phyloP scores from a whole-genome alignment of 1,140 invertebrate genomes.

The Ceratosolen solmsi region DNA sequence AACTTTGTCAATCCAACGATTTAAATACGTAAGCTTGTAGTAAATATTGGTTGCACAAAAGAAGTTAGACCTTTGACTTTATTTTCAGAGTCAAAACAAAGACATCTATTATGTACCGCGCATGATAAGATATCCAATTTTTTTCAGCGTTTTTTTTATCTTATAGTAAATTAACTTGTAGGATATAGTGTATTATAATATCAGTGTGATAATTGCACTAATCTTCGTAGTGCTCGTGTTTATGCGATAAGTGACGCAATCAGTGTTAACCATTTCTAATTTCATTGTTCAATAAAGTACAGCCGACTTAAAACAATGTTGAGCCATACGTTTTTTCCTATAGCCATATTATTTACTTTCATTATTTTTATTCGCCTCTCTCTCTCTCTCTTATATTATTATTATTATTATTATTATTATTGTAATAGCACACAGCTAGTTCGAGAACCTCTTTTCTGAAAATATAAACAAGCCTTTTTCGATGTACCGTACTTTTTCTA shows the following conservation, averaged over 20 bases:
- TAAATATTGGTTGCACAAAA: not conserved
- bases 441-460: too few species aligned
- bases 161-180: slow-evolving; percentile 6
- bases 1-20: not conserved
- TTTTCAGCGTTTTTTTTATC: slow-evolving; percentile 19
- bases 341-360: too few species aligned
- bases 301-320: not conserved
- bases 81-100: slow-evolving; percentile 42
- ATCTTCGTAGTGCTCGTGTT: slow-evolving; percentile 1
- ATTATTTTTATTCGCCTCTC: too few species aligned
- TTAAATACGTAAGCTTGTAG: not conserved
- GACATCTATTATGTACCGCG: not conserved
- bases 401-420: too few species aligned
- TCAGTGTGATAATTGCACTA: slow-evolving; percentile 14
- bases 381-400: too few species aligned
- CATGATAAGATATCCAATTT: slow-evolving; percentile 31
- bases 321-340: not conserved
- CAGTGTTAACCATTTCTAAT: slow-evolving; percentile 12
- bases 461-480: too few species aligned
- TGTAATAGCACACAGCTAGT: too few species aligned
- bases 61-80: slow-evolving; percentile 14
- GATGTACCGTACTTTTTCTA: too few species aligned
- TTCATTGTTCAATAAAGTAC: slow-evolving; percentile 10
- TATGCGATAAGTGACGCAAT: slow-evolving; percentile 13
- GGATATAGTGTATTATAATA: not conserved